Base-by-base conservation (phyloP, 2,888 invertebrate species). In the Acleris holmiana region DNA sequence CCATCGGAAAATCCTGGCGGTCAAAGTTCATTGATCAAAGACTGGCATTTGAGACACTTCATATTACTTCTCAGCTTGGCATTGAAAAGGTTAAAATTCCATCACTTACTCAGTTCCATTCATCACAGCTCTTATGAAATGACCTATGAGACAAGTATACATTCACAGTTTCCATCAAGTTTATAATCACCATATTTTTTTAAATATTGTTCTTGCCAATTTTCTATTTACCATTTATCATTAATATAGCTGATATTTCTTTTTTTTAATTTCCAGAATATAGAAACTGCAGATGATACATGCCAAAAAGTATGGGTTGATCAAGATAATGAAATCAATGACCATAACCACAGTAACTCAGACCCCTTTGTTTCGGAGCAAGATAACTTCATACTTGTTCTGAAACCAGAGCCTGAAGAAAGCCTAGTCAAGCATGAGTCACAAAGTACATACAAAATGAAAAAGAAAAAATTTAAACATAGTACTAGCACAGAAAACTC, bases 391-490 rank as follows among this genome's bases (percentile, higher is more conserved):
- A 15, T 65, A 15, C 61, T 82, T n/a, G 71, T 76, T 46, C 66
- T 82, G 46, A 88, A 83, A 74, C 71, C 73, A 0, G 85, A 86
- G 67, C 82, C 78, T 2, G 69, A 69, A 15, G 80, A 54, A 15
- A 54, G 29, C 18, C 59, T 7, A 4, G 47, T 67, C 40, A 46
- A 48, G 23, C 63, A 54, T 1, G 60, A 47, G 56, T 61, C 40
- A 23, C 64, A 51, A 23, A 59, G 23, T 19, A 35, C 66, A 46
- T 67, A 67, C 50, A 76, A 77, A 61, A 71, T 69, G 46, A 86
- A 82, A 71, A 83, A 82, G 72, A 85, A 80, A 70, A 88, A 84
- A 74, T 70, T 76, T 1, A 83, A 83, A 72, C 75, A 72, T 7
- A 78, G 74, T 57, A 69, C 76, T 2, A 82, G 80, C 57, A 79